Percentiles rank a stretch among this genome's conserved stretches.
phyloP scores from a whole-genome alignment of 1,140 invertebrate genomes.

The Temnothorax longispinosus region DNA sequence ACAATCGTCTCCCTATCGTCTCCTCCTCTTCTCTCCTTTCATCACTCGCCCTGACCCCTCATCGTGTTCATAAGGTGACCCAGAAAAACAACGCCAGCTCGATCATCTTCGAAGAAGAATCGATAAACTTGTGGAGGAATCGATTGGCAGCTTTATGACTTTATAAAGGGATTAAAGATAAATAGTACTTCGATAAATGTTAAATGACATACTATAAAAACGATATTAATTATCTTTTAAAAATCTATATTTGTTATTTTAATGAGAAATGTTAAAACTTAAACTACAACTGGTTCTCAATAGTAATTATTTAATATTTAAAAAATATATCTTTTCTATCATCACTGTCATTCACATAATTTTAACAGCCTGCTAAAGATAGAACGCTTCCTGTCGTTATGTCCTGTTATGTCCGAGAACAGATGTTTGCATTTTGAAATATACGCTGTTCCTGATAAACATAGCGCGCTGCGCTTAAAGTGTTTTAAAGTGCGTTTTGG shows the following conservation, averaged over 20 bases:
- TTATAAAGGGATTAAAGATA: neutral
- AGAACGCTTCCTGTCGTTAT: neutral
- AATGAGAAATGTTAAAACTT: neutral
- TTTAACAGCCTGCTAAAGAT: neutral
- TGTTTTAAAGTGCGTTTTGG: neutral
- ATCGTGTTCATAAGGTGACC: constrained; percentile 80
- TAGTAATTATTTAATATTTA: neutral
- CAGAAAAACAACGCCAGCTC: constrained; percentile 79
- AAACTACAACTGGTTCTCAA: neutral
- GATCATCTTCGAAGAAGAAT: constrained; percentile 18
- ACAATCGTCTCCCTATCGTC: constrained; percentile 57
- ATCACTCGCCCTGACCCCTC: constrained; percentile 57
- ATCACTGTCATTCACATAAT: too few relatives aligned
- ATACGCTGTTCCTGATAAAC: neutral
- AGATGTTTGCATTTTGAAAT: neutral
- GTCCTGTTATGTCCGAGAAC: neutral
- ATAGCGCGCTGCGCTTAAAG: neutral
- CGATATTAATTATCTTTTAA: neutral
- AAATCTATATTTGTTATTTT: neutral
- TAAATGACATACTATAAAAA: neutral
- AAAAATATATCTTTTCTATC: neutral
- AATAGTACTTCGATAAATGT: too few relatives aligned
- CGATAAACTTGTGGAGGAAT: neutral
- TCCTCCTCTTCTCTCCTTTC: constrained; percentile 2
- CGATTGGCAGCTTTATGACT: neutral